A percentile compares a stretch with the other conserved stretches of the same genome.
These are phyloP conservation scores for Gavia stellata DNA, from an alignment of 2,113 vertebrate genomes.

Conservation along the genomic window DNA sequence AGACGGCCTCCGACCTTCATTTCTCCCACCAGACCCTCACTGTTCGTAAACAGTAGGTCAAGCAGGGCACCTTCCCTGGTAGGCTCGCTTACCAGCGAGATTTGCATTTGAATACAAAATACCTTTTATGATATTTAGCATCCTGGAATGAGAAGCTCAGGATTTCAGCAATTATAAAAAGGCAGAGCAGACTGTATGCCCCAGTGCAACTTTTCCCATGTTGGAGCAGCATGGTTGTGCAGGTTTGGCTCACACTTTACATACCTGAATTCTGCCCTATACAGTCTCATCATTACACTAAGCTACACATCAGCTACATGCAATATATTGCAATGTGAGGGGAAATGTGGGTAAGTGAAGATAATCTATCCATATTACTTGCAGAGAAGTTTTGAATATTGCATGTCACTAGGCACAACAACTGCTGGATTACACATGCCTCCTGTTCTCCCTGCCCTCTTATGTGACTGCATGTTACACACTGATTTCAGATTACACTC, in stretches of 20 bases:
- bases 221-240: neutral
- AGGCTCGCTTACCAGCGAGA: too few species aligned
- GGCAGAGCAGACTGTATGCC: neutral
- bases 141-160: neutral
- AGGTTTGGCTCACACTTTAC: neutral
- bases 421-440: neutral
- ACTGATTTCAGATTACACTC: neutral
- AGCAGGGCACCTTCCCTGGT: too few species aligned
- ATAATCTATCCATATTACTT: neutral
- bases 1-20: too few species aligned
- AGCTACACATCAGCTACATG: fast-evolving
- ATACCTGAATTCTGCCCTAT: neutral
- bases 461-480: neutral
- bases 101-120: neutral
- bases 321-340: neutral
- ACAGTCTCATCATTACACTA: too few species aligned
- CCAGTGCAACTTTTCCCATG: neutral
- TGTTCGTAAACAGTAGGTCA: too few species aligned
- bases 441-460: neutral
- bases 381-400: neutral
- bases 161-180: neutral
- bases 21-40: too few species aligned
- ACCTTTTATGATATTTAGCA: neutral
- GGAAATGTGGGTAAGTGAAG: neutral
- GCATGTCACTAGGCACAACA: neutral